phyloP scores from a whole-genome alignment of 2,888 invertebrate species.

The Caenorhabditis sp. region DNA sequence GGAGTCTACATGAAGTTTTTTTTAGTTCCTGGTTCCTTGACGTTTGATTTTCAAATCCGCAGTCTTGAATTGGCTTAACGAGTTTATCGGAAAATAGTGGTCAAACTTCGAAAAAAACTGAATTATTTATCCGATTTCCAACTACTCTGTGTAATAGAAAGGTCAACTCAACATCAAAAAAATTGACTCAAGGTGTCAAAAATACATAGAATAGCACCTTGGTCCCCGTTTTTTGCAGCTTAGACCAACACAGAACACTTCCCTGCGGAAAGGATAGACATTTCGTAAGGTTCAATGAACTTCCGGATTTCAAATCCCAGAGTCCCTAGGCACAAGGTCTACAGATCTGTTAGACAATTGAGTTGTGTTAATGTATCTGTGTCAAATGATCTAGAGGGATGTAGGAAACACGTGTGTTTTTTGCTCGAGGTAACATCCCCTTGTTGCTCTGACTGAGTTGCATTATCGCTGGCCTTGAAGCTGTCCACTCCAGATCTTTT shows the following conservation, averaged over 20 bases:
- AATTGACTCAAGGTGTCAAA: not conserved
- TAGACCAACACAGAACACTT: too few relatives aligned
- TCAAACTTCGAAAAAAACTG: not conserved
- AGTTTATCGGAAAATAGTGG: not conserved
- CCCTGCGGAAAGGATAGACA: too few relatives aligned
- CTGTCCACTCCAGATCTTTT: not conserved
- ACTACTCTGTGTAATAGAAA: not conserved
- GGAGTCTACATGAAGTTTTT: too few relatives aligned
- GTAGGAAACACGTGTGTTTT: not conserved
- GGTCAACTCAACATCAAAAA: not conserved
- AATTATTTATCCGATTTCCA: not conserved
- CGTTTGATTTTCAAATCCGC: too few relatives aligned
- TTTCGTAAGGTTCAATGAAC: too few relatives aligned
- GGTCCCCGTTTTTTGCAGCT: too few relatives aligned
- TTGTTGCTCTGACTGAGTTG: too few relatives aligned
- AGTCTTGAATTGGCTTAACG: too few relatives aligned
- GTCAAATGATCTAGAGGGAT: not conserved
- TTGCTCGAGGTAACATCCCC: slow-evolving; percentile 8
- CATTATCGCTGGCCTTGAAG: too few relatives aligned
- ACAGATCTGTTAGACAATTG: not conserved
- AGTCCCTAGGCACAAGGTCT: not conserved
- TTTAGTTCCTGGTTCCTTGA: too few relatives aligned
- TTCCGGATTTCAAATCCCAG: too few relatives aligned
- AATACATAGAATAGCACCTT: not conserved
- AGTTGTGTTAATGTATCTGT: too few relatives aligned